Base-by-base conservation (phyloP, 1,140 invertebrate genomes). In the Rhagoletis pomonella region DNA sequence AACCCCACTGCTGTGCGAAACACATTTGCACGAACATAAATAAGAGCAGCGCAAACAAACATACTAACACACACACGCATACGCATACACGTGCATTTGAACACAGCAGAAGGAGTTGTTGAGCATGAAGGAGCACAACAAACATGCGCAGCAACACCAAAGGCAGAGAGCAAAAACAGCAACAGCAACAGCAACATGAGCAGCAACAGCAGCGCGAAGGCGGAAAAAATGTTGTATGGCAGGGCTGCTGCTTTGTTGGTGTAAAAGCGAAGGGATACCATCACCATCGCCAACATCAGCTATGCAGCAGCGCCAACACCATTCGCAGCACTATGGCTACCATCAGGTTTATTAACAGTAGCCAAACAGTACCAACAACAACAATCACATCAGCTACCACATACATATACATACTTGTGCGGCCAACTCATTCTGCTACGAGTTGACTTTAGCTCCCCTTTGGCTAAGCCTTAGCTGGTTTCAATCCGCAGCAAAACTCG, bases 41-140 rank as follows among this genome's bases (percentile, higher is more conserved):
- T 6, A 73, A 42, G 19, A 19, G 29, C 9, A n/a, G 19, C n/a
- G 4, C 17, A 4, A 62, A 62, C 60, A 17, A 7, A 67, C 47
- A 19, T 47, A 50, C 73, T 3, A 42, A 77, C 14, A 50, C 47
- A 19, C 73, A 12, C 9, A 10, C n/a, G 3, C 42, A 29, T 29
- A 29, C 17, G 55, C 6, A 42, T 10, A 17, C 67, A 62, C 12
- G 60, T 17, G 17, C 4, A 14, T 47, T 55, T 55, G 39, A 14
- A 73, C 42, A 73, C 12, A 6, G 39, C 29, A 39, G 39, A 14
- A 14, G 39, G 67, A 73, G 67, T 73, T 73, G 44, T 42, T 29
- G 67, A 73, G 67, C 67, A 73, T 73, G 44, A 73, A 73, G 67
- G 67, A 47, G 67, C 67, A 73, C 39, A 73, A 73, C 39, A 73